Conservation (phyloP, 1,140 invertebrate species). For the Lepidostoma basale region DNA sequence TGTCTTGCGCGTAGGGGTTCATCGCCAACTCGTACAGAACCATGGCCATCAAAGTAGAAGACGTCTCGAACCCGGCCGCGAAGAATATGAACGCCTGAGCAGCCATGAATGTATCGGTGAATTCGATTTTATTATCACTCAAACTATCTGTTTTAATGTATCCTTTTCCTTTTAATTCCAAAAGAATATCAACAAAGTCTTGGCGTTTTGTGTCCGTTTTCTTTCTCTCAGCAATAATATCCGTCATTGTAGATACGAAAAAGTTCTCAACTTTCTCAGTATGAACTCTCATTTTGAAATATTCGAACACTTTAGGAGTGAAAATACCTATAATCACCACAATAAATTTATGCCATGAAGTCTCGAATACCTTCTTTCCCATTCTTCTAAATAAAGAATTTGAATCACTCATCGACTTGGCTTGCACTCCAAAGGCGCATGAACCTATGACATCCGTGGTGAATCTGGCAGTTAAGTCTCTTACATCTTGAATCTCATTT, state of each 20-base stretch:
- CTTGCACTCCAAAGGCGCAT: conserved; percentile 54
- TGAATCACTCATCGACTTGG: conserved; percentile 51
- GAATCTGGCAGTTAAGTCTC: conserved; percentile 52
- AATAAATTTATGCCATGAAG: not conserved
- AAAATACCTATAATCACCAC: conserved; percentile 1
- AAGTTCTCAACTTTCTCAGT: conserved; percentile 46
- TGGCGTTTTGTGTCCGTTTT: conserved; percentile 52
- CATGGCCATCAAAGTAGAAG: conserved; percentile 59
- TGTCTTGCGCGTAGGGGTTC: conserved; percentile 63
- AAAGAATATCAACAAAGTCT: conserved; percentile 64
- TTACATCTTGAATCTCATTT: conserved; percentile 26
- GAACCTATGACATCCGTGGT: conserved; percentile 61
- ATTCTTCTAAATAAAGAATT: conserved; percentile 52
- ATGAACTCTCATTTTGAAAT: conserved; percentile 20
- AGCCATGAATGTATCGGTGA: conserved; percentile 48
- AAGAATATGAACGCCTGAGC: conserved; percentile 49
- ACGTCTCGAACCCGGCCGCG: conserved; percentile 52
- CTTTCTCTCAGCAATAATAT: conserved; percentile 44
- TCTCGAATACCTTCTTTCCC: conserved; percentile 51
- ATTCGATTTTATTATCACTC: conserved; percentile 28
- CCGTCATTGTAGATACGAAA: conserved; percentile 30
- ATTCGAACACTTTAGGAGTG: conserved; percentile 1
- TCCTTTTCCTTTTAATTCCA: conserved; percentile 59
- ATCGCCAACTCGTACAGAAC: conserved; percentile 63
- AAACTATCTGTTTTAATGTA: conserved; percentile 30